Conservation (phyloP, 1,140 invertebrate genomes). For the Acyrthosiphon pisum region DNA sequence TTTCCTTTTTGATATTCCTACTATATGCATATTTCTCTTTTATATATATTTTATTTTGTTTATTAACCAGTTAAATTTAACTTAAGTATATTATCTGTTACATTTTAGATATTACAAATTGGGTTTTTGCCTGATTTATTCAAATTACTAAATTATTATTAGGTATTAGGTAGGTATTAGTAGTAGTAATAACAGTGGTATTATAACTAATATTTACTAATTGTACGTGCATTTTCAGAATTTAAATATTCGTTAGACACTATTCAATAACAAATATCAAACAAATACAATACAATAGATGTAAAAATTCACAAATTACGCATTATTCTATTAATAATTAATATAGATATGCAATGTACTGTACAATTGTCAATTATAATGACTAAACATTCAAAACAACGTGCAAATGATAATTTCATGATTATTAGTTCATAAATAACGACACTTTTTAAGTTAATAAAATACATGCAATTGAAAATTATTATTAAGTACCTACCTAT, state of each 20-base stretch:
- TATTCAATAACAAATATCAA: neutral
- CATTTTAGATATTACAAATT: too few relatives aligned
- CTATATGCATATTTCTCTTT: neutral
- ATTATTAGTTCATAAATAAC: neutral
- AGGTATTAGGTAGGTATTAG: too few relatives aligned
- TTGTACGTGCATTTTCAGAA: neutral
- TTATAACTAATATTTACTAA: neutral
- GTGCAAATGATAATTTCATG: neutral
- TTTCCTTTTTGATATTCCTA: too few relatives aligned
- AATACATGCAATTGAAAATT: neutral
- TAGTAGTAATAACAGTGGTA: too few relatives aligned
- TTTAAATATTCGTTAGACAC: neutral
- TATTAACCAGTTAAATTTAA: too few relatives aligned
- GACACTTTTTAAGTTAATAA: neutral
- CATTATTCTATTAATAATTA: neutral
- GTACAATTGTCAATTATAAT: neutral
- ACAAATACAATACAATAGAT: neutral
- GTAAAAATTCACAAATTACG: neutral
- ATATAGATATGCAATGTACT: neutral
- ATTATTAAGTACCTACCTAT: neutral
- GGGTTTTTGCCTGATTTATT: too few relatives aligned
- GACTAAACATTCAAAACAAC: neutral
- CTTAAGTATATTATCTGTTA: too few relatives aligned
- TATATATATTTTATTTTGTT: too few relatives aligned
- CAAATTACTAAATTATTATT: too few relatives aligned